Evolutionary conservation across 1,140 invertebrate species (phyloP).

Genomic region (Thaumatotibia leucotreta): DNA sequence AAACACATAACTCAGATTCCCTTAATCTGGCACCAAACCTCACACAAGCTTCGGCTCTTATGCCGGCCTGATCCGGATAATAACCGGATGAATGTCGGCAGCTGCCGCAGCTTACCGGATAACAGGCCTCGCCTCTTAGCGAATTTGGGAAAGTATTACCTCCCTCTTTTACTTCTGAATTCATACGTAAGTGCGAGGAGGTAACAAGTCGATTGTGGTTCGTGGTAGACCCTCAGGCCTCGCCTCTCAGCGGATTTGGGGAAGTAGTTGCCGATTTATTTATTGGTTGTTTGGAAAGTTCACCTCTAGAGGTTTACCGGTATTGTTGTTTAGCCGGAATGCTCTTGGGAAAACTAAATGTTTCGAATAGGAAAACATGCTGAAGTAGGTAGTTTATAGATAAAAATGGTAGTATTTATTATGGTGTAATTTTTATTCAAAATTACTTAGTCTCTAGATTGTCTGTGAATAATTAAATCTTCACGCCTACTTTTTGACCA

Average conservation of each 20-base stretch:
- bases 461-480: too few relatives aligned
- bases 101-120: background rate
- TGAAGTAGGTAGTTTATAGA: too few relatives aligned
- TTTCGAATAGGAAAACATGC: too few relatives aligned
- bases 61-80: constrained; percentile 2
- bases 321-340: background rate
- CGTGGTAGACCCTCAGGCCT: too few relatives aligned
- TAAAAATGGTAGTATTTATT: too few relatives aligned
- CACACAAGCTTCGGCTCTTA: background rate
- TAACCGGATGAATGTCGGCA: constrained; percentile 7
- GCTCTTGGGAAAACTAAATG: too few relatives aligned
- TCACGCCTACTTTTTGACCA: too few relatives aligned
- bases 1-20: background rate
- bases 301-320: background rate
- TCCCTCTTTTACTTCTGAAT: background rate
- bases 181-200: too few relatives aligned
- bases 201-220: background rate
- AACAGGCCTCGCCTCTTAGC: background rate
- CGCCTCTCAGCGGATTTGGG: background rate
- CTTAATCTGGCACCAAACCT: background rate
- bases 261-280: background rate
- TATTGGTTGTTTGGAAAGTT: background rate
- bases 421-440: too few relatives aligned
- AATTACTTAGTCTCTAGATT: too few relatives aligned
- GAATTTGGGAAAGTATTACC: background rate